Evolutionary conservation across 2,113 vertebrate species (phyloP), one percentile per base, ranked within the genome.

Genomic region (Syngnathoides biaculeatus): DNA sequence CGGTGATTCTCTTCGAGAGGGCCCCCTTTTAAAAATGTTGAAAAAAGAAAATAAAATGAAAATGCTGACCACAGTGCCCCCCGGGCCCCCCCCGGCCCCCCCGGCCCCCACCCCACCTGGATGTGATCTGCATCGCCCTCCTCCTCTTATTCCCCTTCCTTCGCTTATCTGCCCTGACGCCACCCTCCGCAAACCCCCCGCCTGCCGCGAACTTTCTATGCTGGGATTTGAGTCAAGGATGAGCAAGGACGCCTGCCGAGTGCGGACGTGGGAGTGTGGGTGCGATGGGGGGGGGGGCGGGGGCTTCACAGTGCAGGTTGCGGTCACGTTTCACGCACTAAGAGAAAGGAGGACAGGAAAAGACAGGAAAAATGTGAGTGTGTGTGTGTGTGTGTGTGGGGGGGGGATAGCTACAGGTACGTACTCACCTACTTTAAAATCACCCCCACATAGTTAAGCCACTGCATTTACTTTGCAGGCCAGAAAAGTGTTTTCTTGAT

Each of bases 171-270:
- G 5, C 57, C 39, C 39, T 15, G 65, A 57, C 62, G 55, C 56
- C 76, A 75, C 48, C 57, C 52, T 47, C 55, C 48, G 73, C 78
- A 74, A 74, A 64, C 67, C 77, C 48, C 53, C 52, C 30, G 55
- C 55, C 55, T 30, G 55, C 57, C 38, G 20, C 55, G 30, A 42
- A 68, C 42, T 60, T 66, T 30, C 45, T 48, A 71, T 57, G 35
- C 39, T 40, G 47, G 55, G 52, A 67, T 24, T 35, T 55, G 53
- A 56, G 39, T 73, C 24, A 56, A 35, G 72, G 69, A 65, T 39
- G 47, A 55, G 24, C 76, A 74, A 52, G n/a, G 7, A 56, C 38
- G 27, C 17, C 67, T 77, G 78, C 67, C 78, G 77, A 64, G 52
- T 65, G 67, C 67, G 52, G 26, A 43, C 59, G 40, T 4, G 63